Evolutionary conservation across 2,797 vertebrate species (phyloP).

Genomic region (Craterocephalus amniculus): DNA sequence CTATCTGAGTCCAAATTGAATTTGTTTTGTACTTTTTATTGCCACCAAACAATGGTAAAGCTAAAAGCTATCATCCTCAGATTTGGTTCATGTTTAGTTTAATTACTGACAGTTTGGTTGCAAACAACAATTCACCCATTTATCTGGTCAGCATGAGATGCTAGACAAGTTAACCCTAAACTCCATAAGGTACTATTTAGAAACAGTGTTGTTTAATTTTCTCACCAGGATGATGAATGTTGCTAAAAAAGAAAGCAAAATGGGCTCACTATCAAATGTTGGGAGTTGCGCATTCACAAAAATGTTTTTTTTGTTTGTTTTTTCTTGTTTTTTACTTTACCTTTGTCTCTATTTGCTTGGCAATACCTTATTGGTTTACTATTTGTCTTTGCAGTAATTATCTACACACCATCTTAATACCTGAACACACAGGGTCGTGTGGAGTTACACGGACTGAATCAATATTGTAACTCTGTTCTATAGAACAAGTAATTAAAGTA

Average conservation of each 20-base stretch:
- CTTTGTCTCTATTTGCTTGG: conserved; percentile 38
- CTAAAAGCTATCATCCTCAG: background rate
- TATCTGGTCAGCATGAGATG: background rate
- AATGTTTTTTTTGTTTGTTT: background rate
- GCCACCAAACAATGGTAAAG: background rate
- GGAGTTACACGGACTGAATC: conserved; percentile 16
- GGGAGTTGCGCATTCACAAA: conserved; percentile 22
- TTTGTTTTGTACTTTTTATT: too few species aligned
- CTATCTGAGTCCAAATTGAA: too few species aligned
- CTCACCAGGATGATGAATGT: background rate
- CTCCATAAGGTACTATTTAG: background rate
- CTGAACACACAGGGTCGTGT: background rate
- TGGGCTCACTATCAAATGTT: background rate
- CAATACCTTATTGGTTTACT: conserved; percentile 22
- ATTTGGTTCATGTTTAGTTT: background rate
- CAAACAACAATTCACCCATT: background rate
- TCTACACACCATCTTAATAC: conserved; percentile 7
- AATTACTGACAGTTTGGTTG: background rate
- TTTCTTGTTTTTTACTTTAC: conserved; percentile 22
- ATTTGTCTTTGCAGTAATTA: conserved; percentile 12
- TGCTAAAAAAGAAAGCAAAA: background rate
- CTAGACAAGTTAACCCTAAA: background rate
- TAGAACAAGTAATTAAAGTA: conserved; percentile 13
- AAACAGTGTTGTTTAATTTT: background rate
- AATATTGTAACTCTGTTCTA: conserved; percentile 36